Percentiles rank a stretch among this genome's conserved stretches.
These are phyloP conservation scores for Ceryle rudis DNA, from an alignment of 2,797 vertebrate genomes.

Conservation along the genomic window DNA sequence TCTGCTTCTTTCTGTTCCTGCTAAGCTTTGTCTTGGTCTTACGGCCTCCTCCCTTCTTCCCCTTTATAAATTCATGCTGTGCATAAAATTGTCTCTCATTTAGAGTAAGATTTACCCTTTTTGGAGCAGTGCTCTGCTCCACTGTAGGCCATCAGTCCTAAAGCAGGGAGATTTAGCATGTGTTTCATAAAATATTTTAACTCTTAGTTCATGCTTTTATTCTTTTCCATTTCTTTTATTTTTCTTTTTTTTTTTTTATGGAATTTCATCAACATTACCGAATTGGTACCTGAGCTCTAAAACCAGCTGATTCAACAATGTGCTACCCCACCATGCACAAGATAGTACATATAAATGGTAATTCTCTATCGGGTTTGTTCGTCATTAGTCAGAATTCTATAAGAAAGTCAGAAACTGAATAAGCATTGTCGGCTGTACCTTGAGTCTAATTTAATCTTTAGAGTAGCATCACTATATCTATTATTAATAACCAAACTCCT, in stretches of 20 bases:
- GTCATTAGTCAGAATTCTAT: not conserved
- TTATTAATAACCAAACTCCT: not conserved
- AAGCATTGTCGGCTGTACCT: not conserved
- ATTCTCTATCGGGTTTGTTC: not conserved
- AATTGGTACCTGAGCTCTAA: not conserved
- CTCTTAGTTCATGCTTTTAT: conserved; percentile 17
- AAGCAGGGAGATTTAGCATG: conserved; percentile 33
- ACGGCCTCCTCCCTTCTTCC: not conserved
- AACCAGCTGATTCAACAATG: not conserved
- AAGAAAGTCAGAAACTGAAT: not conserved
- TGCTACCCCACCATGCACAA: not conserved
- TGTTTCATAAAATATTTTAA: conserved; percentile 50
- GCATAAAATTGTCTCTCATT: conserved; percentile 43
- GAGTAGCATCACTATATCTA: not conserved
- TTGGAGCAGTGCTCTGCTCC: conserved; percentile 31
- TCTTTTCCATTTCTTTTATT: conserved; percentile 1
- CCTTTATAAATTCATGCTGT: conserved; percentile 38
- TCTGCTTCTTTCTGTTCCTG: not conserved
- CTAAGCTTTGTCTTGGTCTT: conserved; percentile 10
- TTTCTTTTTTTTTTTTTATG: conserved; percentile 5
- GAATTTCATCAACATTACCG: not conserved
- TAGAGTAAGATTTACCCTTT: conserved; percentile 28
- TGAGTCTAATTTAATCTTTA: not conserved
- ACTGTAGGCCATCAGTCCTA: conserved; percentile 21
- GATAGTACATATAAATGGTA: not conserved